Conservation (phyloP, 2,888 invertebrate genomes). For the Nudaria mundana region DNA sequence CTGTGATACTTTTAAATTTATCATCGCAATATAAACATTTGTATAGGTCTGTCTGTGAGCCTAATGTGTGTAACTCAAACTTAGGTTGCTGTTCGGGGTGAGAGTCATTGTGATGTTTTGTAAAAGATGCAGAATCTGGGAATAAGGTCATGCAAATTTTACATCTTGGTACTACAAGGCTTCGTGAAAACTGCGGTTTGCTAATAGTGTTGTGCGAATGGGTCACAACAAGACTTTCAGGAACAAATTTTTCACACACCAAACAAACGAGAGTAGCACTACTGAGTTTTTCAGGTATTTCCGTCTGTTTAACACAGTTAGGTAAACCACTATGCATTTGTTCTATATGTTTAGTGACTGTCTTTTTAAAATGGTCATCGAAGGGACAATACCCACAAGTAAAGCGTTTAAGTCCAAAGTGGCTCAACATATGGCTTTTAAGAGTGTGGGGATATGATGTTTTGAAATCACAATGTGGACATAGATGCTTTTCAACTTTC, state of each 20-base stretch:
- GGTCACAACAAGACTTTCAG: constrained; percentile 22
- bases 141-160: constrained; percentile 59
- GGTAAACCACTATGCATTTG: constrained; percentile 43
- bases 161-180: constrained; percentile 67
- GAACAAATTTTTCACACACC: constrained; percentile 48
- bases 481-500: constrained; percentile 27
- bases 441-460: constrained; percentile 34
- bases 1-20: constrained; percentile 40
- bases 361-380: constrained; percentile 40
- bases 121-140: constrained; percentile 40
- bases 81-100: constrained; percentile 44
- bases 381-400: constrained; percentile 64
- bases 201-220: constrained; percentile 48
- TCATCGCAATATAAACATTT: constrained; percentile 43
- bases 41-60: constrained; percentile 31
- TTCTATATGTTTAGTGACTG: constrained; percentile 50
- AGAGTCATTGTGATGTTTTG: constrained; percentile 52
- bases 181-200: constrained; percentile 45
- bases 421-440: constrained; percentile 65
- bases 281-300: constrained; percentile 26
- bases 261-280: constrained; percentile 41
- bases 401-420: constrained; percentile 69
- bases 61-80: constrained; percentile 48
- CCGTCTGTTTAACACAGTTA: constrained; percentile 17
- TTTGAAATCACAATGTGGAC: constrained; percentile 50